Base-by-base conservation (phyloP, 2,797 vertebrate genomes). In the Muscicapa striata region DNA sequence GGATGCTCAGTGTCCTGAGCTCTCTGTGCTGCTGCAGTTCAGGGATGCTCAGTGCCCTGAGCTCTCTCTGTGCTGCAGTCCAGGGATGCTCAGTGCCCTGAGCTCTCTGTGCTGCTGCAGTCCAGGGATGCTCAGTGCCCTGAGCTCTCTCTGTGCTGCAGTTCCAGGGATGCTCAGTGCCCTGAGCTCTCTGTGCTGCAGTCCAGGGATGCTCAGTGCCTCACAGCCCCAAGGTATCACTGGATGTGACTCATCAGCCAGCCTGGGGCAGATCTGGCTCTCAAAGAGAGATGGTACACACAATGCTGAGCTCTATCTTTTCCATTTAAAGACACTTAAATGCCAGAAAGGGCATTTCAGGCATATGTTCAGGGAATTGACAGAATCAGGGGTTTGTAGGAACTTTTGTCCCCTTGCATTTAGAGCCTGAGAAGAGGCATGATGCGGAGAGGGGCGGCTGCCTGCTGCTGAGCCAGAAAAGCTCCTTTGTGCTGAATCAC, bases 381-480 rank as follows among this genome's bases (percentile, higher is more conserved):
- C 74, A 83, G 88, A 89, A 49, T 61, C 63, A 59, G 81, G 49
- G 84, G 70, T 49, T 76, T 77, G 64, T 52, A 57, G 52, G 63
- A 73, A 89, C 84, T 80, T 86, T 70, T 67, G 67, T 95, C 45
- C 76, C 40, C 77, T 89, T 23, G 84, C 41, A 55, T 95, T 89
- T 94, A 67, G 61, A 84, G 67, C 72, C 38, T 38, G 59, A 59
- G 88, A 66, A 93, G 93, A 95, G 77, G 88, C 27, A 67, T 83
- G 90, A 86, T 91, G 84, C 16, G n/a, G 46, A 93, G 93, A 90
- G 77, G 77, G 2, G 11, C 1, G 3, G 90, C 29, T 73, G 91
- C 92, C 70, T 58, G 86, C 75, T 91, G 77, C 63, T 34, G 46
- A 83, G 81, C 64, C 63, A 13, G 10, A 79, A 87, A 95, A 77